A percentile compares a stretch with the other conserved stretches of the same genome.
phyloP scores from a whole-genome alignment of 2,113 vertebrate species.

The Chlorodrepanis virens region DNA sequence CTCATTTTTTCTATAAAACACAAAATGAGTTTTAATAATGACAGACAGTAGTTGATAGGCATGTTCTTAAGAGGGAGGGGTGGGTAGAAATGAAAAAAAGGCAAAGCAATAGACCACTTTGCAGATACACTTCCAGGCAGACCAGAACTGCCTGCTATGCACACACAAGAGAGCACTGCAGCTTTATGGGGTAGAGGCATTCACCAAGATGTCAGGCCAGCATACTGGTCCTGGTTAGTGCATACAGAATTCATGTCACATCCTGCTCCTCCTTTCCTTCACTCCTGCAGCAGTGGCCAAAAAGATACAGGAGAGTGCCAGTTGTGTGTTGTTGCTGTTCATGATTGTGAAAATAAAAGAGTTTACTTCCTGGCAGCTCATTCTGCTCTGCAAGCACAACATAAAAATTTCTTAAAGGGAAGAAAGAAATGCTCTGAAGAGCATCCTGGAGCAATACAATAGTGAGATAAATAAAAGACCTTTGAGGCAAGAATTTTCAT shows the following conservation, averaged over 20 bases:
- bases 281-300: not conserved
- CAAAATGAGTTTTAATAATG: not conserved
- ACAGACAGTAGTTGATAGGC: not conserved
- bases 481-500: not conserved
- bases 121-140: not conserved
- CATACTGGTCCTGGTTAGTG: not conserved
- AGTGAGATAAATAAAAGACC: not conserved
- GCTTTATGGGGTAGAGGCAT: not conserved
- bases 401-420: constrained; percentile 18
- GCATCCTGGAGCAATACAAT: not conserved
- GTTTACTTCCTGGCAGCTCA: not conserved
- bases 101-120: not conserved
- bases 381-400: not conserved
- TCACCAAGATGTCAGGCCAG: not conserved
- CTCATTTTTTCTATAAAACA: too few relatives aligned
- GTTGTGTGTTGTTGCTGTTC: not conserved
- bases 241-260: not conserved
- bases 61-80: not conserved
- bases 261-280: not conserved
- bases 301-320: not conserved
- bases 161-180: not conserved
- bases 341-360: not conserved
- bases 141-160: not conserved
- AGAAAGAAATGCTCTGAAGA: constrained; percentile 34
- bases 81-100: not conserved